A percentile compares a stretch with the other conserved stretches of the same genome.
Conservation (phyloP, 2,888 invertebrate genomes). For the Exocentrus adspersus region DNA sequence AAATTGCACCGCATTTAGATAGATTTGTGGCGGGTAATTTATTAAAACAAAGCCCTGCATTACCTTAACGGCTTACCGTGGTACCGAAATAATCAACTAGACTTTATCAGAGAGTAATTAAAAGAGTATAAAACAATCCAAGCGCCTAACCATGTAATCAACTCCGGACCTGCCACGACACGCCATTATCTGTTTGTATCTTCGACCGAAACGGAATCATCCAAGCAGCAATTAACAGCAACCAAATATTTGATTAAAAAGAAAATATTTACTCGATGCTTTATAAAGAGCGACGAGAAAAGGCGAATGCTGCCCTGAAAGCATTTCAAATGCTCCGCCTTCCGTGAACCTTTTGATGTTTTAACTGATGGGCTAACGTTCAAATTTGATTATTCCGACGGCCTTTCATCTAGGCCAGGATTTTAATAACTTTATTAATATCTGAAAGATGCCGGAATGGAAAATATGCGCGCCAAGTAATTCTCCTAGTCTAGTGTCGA, state of each 20-base stretch:
- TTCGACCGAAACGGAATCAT: conserved; percentile 13
- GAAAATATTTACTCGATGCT: conserved; percentile 25
- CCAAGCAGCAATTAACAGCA: conserved; percentile 20
- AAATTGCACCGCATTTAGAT: not conserved
- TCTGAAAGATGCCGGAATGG: not conserved
- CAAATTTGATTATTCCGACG: conserved; percentile 22
- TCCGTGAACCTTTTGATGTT: conserved; percentile 21
- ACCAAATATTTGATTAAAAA: conserved; percentile 25
- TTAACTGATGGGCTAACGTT: conserved; percentile 23
- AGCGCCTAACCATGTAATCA: conserved; percentile 14
- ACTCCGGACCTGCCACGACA: not conserved
- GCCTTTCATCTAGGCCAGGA: not conserved
- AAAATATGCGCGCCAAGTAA: no score
- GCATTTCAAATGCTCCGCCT: conserved; percentile 20
- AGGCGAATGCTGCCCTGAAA: conserved; percentile 16
- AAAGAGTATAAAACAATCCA: conserved; percentile 18
- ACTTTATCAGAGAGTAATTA: conserved; percentile 11
- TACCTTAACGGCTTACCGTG: conserved; percentile 1
- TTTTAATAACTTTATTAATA: conserved; percentile 17
- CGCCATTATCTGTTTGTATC: conserved; percentile 16
- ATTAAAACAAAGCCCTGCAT: conserved; percentile 7
- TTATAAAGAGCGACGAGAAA: conserved; percentile 16
- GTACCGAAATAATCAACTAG: conserved; percentile 5
- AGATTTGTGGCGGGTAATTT: conserved; percentile 22
- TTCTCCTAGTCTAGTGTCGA: no score